Conservation (phyloP, 1,140 invertebrate species). For the Drosophila tristis region DNA sequence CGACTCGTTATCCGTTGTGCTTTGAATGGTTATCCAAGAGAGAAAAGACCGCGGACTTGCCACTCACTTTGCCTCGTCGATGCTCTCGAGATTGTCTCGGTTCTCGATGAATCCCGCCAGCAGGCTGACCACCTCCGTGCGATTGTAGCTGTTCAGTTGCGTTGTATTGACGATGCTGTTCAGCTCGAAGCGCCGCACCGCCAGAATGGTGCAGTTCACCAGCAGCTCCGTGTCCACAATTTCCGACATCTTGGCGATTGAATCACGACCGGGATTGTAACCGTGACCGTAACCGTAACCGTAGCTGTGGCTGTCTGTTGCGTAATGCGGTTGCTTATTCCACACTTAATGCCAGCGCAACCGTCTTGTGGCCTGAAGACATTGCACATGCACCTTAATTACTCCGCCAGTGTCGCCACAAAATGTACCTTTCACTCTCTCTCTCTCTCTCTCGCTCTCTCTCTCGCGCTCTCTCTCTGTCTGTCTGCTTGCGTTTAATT, state of each 20-base stretch:
- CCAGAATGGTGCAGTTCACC: conserved; percentile 82
- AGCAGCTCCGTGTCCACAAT: conserved; percentile 79
- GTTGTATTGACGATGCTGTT: conserved; percentile 77
- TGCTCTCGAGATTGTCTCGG: conserved; percentile 74
- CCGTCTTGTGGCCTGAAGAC: conserved; percentile 19
- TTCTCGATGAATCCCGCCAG: conserved; percentile 81
- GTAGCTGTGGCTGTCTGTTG: background rate
- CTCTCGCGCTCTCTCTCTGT: background rate
- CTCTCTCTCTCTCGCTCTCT: background rate
- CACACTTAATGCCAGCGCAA: conserved; percentile 57
- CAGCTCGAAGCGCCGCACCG: conserved; percentile 76
- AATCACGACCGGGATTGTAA: too few species aligned
- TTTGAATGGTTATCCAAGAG: too few species aligned
- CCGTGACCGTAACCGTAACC: too few species aligned
- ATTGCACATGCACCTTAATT: conserved; percentile 48
- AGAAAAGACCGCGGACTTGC: background rate
- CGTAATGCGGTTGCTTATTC: conserved; percentile 36
- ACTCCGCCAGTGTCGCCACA: conserved; percentile 8
- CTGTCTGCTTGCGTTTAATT: background rate
- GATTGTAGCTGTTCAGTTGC: conserved; percentile 65
- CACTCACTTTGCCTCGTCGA: conserved; percentile 82
- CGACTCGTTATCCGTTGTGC: background rate
- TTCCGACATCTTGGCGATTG: conserved; percentile 67
- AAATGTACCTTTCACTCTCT: conserved; percentile 13
- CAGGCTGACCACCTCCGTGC: conserved; percentile 75